Conservation (phyloP, 2,888 invertebrate genomes). For the Monoplex corrugatus region DNA sequence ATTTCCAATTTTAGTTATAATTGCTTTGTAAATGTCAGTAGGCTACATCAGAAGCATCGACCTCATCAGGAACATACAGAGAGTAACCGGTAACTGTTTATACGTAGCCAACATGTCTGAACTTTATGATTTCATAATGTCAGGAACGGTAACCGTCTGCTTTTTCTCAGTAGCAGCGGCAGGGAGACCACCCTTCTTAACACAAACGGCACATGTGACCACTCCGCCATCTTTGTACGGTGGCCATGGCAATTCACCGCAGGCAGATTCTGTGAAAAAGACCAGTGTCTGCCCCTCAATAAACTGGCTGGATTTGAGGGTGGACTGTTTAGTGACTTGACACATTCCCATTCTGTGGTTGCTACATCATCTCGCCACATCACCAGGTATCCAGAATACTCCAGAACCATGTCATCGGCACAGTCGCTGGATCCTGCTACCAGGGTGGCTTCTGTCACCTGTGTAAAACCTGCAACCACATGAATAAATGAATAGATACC, state of each 20-base stretch:
- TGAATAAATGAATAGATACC: too few relatives aligned
- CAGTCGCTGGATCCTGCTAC: not conserved
- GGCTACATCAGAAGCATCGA: too few relatives aligned
- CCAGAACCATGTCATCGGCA: not conserved
- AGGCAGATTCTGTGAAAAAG: constrained; percentile 3
- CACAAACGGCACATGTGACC: not conserved
- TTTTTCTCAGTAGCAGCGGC: too few relatives aligned
- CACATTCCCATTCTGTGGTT: not conserved
- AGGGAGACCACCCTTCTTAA: not conserved
- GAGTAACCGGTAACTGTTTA: too few relatives aligned
- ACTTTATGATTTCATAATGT: too few relatives aligned
- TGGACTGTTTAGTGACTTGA: not conserved
- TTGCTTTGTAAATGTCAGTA: too few relatives aligned
- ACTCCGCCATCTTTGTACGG: not conserved
- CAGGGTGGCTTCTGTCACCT: not conserved
- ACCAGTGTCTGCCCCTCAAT: not conserved
- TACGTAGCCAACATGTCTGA: too few relatives aligned
- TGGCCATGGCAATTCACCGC: not conserved
- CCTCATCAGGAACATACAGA: too few relatives aligned
- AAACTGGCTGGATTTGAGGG: not conserved
- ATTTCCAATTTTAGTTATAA: too few relatives aligned
- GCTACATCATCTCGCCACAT: not conserved
- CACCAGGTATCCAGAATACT: not conserved
- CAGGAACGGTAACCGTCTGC: too few relatives aligned
- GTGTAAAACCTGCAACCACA: not conserved